Base-by-base conservation (phyloP, 1,140 invertebrate genomes). In the Drosophila tsacasi region DNA sequence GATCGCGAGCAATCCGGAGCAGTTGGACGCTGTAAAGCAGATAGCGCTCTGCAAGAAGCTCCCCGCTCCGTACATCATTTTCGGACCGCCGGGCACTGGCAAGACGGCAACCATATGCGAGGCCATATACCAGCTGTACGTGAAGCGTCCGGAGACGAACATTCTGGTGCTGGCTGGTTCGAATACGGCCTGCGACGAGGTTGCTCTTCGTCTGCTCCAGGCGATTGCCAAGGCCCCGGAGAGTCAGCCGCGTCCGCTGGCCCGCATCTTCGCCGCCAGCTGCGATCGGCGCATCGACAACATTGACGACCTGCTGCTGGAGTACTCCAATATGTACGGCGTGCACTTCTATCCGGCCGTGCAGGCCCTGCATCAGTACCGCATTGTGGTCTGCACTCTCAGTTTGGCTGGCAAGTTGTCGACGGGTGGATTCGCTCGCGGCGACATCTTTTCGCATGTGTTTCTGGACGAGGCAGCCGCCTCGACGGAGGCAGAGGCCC, bases 381-480 rank as follows among this genome's bases (percentile, higher is more conserved):
- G 86, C 17, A 87, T 90, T 25, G 83, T 92, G 32, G 76, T 83
- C 30, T 89, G 81, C 59, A 91, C 81, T 2, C 72, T 92, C 9
- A 76, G 78, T 44, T 74, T 92, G 47, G 80, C 78, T 1, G 97
- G 97, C 1, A 91, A 94, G 44, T 87, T 99, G 9, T 95, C 96
- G 60, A 94, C 94, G 17, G 94, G 95, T 1, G 94, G 97, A 44
- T 95, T 95, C 9, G 93, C 93, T 39, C 30, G 57, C 10, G n/a
- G 64, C 8, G 62, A 74, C 42, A 96, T 98, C 5, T 93, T 90
- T 91, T 95, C 95, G 27, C 96, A 97, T 91, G 93, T 97, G 49
- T 97, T 98, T 91, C 95, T 98, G 67, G 97, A 98, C 93, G 97
- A 98, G 94, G 96, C 96, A 23, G 97, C 97, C 17, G 97, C 98